Conservation (phyloP, 2,888 invertebrate species). For the Orthosia cruda region DNA sequence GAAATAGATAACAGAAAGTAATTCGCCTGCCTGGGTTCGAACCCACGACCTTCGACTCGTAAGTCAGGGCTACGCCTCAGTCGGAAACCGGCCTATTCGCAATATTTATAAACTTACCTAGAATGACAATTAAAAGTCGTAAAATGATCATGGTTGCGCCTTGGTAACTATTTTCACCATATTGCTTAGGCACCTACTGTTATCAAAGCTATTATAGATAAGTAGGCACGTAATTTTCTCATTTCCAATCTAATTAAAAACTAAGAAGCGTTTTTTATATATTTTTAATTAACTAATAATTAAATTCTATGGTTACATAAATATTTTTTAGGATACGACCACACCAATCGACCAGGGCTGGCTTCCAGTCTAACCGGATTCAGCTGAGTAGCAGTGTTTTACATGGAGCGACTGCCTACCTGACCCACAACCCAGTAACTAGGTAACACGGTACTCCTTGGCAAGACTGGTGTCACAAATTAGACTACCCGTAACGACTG, state of each 20-base stretch:
- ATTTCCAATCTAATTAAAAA: slow-evolving; percentile 4
- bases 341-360: neutral
- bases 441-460: no score
- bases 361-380: no score
- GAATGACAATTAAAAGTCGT: neutral
- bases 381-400: no score
- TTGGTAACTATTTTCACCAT: neutral
- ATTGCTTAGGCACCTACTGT: neutral
- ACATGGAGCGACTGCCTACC: no score
- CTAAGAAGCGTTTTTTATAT: neutral
- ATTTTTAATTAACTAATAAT: neutral
- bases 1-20: no score
- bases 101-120: slow-evolving; percentile 14
- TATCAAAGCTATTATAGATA: neutral
- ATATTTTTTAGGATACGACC: neutral
- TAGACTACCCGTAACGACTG: no score
- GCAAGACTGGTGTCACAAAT: no score
- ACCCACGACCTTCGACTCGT: no score
- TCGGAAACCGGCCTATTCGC: neutral
- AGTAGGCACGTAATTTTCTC: neutral
- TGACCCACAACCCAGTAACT: no score
- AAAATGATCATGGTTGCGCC: neutral
- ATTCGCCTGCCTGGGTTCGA: no score
- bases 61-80: no score
- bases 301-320: slow-evolving; percentile 11